phyloP scores from a whole-genome alignment of 2,113 vertebrate species.

The Vulpes ferrilata region DNA sequence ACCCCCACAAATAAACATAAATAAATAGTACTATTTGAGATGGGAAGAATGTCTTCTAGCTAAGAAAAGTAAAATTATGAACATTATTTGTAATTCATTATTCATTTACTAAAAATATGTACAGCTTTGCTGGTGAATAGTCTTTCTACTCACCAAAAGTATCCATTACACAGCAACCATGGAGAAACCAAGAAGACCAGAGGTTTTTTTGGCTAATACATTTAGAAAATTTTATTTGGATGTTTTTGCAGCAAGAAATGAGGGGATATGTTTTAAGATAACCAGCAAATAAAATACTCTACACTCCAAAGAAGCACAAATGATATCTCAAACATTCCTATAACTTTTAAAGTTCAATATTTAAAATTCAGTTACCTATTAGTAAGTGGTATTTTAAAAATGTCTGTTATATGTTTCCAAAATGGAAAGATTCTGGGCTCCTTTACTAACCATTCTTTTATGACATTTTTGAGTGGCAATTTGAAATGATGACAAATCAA shows the following conservation, averaged over 20 bases:
- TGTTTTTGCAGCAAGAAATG: slow-evolving; percentile 63
- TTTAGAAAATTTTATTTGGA: background rate
- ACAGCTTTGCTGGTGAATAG: background rate
- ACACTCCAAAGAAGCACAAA: slow-evolving; percentile 9
- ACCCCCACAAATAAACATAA: background rate
- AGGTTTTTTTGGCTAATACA: background rate
- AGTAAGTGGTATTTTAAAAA: slow-evolving; percentile 63
- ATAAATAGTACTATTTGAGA: background rate
- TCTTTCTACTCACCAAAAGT: background rate
- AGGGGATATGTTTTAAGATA: slow-evolving; percentile 30
- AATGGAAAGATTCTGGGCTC: slow-evolving; percentile 34
- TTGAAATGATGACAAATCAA: slow-evolving; percentile 32
- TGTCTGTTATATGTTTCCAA: slow-evolving; percentile 51
- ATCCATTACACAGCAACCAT: background rate
- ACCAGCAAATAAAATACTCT: slow-evolving; percentile 42
- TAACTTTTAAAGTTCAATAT: slow-evolving; percentile 62
- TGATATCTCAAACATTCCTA: slow-evolving; percentile 33
- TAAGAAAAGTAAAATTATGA: background rate
- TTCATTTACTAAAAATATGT: background rate
- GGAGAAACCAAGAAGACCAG: background rate
- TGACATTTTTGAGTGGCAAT: background rate
- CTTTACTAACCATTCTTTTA: background rate
- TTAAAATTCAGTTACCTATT: slow-evolving; percentile 64
- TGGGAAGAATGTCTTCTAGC: background rate
- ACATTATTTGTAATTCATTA: background rate